Evolutionary conservation across 2,888 invertebrate species (phyloP).

Genomic region (Strigamia maritima): DNA sequence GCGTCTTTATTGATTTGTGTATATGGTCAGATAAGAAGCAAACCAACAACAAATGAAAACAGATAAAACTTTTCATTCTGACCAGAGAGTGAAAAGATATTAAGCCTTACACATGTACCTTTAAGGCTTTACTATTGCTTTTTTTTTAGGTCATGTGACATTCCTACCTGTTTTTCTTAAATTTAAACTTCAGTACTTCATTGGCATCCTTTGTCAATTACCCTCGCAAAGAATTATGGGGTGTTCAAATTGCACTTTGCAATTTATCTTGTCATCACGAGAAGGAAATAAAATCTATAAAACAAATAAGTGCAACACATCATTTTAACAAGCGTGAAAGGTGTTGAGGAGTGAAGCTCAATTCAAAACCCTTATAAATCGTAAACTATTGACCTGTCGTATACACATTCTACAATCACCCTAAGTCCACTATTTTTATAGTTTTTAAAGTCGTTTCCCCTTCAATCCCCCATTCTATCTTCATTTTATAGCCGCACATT

Average conservation of each 20-base stretch:
- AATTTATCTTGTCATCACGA: neutral
- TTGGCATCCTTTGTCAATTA: neutral
- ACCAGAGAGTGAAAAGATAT: too few relatives aligned
- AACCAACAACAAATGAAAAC: too few relatives aligned
- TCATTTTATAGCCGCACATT: conserved; percentile 17
- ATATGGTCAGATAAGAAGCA: too few relatives aligned
- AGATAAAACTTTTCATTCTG: too few relatives aligned
- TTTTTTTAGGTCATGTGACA: neutral
- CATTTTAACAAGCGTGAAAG: neutral
- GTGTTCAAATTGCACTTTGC: neutral
- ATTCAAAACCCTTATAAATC: conserved; percentile 24
- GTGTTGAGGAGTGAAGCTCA: neutral
- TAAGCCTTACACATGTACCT: too few relatives aligned
- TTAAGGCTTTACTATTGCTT: neutral
- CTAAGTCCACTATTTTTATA: conserved; percentile 19
- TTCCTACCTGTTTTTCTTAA: neutral
- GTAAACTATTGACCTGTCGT: conserved; percentile 9
- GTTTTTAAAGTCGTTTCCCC: neutral
- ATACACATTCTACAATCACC: neutral
- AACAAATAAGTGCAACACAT: conserved; percentile 13
- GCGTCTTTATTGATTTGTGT: too few relatives aligned
- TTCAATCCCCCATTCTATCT: neutral
- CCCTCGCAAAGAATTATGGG: neutral
- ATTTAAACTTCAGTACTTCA: neutral
- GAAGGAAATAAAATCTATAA: neutral